Evolutionary conservation across 2,797 vertebrate species (phyloP).

Genomic region (Esox masquinongy): DNA sequence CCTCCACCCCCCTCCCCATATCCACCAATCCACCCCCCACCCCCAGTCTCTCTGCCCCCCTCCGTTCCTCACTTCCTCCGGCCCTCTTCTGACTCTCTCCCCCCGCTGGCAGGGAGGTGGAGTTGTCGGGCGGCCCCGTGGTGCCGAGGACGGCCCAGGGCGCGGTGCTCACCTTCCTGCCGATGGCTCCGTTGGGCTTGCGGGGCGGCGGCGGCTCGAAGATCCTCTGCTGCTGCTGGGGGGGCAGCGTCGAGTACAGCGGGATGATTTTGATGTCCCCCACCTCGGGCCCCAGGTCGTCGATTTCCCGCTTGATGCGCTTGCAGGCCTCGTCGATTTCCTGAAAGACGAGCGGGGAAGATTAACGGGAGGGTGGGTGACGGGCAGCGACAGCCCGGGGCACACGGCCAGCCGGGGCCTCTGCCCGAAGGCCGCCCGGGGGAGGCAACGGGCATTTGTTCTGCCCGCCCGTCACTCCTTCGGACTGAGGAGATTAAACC

Average conservation of each 20-base stretch:
- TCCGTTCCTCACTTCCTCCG: background rate
- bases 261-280: conserved; percentile 93
- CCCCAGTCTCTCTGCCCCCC: background rate
- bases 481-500: conserved; percentile 78
- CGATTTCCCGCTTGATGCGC: conserved; percentile 89
- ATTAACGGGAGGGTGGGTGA: background rate
- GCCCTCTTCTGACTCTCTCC: conserved; percentile 38
- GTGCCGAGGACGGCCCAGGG: background rate
- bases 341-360: conserved; percentile 60
- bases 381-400: background rate
- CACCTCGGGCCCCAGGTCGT: conserved; percentile 88
- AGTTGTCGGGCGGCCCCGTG: background rate
- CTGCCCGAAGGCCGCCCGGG: conserved; percentile 39
- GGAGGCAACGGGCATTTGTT: conserved; percentile 65
- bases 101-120: background rate
- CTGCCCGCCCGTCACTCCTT: conserved; percentile 68
- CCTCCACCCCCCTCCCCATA: conserved; percentile 44
- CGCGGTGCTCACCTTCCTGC: conserved; percentile 80
- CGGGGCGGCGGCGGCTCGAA: conserved; percentile 88
- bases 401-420: background rate
- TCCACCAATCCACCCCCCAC: conserved; percentile 47
- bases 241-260: conserved; percentile 87
- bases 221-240: conserved; percentile 88
- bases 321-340: conserved; percentile 92
- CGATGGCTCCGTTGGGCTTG: conserved; percentile 86